A percentile compares a stretch with the other conserved stretches of the same genome.
Conservation (phyloP, 1,140 invertebrate genomes). For the Chionoecetes opilio region DNA sequence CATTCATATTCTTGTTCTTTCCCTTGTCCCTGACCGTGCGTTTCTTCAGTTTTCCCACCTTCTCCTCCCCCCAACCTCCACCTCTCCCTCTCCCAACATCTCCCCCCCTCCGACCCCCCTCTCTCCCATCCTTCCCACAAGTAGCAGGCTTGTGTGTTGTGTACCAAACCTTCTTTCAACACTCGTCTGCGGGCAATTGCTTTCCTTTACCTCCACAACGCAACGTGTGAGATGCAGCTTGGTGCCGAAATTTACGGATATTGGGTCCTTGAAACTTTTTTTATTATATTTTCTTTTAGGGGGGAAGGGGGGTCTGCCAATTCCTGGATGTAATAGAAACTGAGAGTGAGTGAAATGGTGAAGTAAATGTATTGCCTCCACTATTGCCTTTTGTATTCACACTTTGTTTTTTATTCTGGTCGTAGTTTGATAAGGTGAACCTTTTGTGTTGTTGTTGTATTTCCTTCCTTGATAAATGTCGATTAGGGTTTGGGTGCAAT, state of each 20-base stretch:
- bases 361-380: neutral
- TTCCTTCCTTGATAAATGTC: too few species aligned
- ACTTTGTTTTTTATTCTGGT: neutral
- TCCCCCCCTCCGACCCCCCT: neutral
- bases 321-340: neutral
- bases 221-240: neutral
- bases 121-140: too few species aligned
- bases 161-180: neutral
- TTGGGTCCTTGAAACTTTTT: conserved; percentile 11
- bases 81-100: neutral
- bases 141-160: too few species aligned
- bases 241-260: neutral
- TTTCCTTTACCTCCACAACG: neutral
- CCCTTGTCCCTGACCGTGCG: too few species aligned
- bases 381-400: neutral
- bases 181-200: neutral
- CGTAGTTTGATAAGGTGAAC: neutral
- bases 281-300: too few species aligned
- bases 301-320: neutral
- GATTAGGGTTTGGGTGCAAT: too few species aligned
- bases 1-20: too few species aligned
- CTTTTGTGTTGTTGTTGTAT: too few species aligned
- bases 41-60: too few species aligned
- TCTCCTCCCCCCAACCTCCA: neutral
- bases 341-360: neutral